Evolutionary conservation across 2,797 vertebrate species (phyloP).

Genomic region (Otolemur crassicaudatus): DNA sequence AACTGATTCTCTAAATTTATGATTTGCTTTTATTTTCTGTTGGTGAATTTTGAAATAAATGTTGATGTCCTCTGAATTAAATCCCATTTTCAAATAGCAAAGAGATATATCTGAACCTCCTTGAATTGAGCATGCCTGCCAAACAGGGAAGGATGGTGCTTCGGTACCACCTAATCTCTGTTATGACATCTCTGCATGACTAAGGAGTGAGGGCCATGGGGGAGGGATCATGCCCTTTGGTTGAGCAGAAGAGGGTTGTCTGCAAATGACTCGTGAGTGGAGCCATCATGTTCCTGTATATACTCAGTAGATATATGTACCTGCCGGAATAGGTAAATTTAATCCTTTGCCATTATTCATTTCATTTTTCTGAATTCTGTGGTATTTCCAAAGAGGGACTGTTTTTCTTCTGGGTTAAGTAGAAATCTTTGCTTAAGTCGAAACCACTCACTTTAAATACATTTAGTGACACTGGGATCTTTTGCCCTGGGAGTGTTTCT

Average conservation of each 20-base stretch:
- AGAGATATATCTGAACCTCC: slow-evolving; percentile 45
- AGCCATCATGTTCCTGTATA: slow-evolving; percentile 61
- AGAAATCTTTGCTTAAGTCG: slow-evolving; percentile 79
- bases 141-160: slow-evolving; percentile 1
- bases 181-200: slow-evolving; percentile 77
- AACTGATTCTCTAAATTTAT: slow-evolving; percentile 55
- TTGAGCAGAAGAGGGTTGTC: slow-evolving; percentile 57
- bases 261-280: slow-evolving; percentile 49
- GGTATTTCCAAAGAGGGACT: slow-evolving; percentile 75
- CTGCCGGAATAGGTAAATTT: slow-evolving; percentile 68
- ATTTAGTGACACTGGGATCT: slow-evolving; percentile 45
- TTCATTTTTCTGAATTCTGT: slow-evolving; percentile 78
- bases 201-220: not conserved
- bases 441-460: slow-evolving; percentile 80
- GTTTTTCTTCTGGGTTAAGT: slow-evolving; percentile 78
- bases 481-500: slow-evolving; percentile 61
- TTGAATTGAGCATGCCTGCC: not conserved
- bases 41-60: slow-evolving; percentile 62
- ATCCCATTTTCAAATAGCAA: slow-evolving; percentile 53
- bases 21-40: slow-evolving; percentile 68
- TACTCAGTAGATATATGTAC: slow-evolving; percentile 70
- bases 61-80: not conserved
- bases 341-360: slow-evolving; percentile 80
- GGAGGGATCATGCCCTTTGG: slow-evolving; percentile 15
- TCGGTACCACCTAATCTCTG: slow-evolving; percentile 73